Evolutionary conservation across 2,797 vertebrate genomes (phyloP).

Genomic region (Perdix hodgsoniae): DNA sequence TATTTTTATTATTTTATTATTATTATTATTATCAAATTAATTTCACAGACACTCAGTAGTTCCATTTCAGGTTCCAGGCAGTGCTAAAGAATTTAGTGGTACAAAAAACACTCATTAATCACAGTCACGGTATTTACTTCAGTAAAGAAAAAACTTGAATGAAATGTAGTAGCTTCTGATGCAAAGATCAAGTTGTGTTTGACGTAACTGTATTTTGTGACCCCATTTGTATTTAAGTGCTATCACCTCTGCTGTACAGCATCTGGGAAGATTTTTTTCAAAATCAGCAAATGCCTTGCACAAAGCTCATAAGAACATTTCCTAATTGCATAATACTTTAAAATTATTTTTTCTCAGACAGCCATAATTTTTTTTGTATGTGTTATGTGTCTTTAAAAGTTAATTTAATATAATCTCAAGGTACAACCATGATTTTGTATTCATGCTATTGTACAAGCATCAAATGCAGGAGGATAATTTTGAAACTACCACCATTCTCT

Average conservation of each 20-base stretch:
- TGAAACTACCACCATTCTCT: not conserved
- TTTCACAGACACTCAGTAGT: not conserved
- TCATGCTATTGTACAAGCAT: not conserved
- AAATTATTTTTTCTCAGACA: not conserved
- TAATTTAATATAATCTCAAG: not conserved
- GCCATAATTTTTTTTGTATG: not conserved
- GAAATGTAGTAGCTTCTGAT: not conserved
- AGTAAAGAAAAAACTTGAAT: not conserved
- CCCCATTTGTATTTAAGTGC: not conserved
- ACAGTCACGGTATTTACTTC: not conserved
- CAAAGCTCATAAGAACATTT: not conserved
- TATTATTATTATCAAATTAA: too few relatives aligned
- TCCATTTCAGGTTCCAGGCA: not conserved
- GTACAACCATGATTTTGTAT: not conserved
- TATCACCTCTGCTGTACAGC: not conserved
- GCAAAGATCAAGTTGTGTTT: not conserved
- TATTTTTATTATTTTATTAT: too few relatives aligned
- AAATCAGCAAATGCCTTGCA: not conserved
- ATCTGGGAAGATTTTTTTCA: not conserved
- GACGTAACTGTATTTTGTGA: not conserved
- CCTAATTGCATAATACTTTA: not conserved
- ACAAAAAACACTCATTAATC: not conserved
- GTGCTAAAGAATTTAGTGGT: accelerated
- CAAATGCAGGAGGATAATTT: not conserved
- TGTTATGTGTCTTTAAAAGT: not conserved